phyloP scores from a whole-genome alignment of 1,140 invertebrate genomes.

The Adelges cooleyi region DNA sequence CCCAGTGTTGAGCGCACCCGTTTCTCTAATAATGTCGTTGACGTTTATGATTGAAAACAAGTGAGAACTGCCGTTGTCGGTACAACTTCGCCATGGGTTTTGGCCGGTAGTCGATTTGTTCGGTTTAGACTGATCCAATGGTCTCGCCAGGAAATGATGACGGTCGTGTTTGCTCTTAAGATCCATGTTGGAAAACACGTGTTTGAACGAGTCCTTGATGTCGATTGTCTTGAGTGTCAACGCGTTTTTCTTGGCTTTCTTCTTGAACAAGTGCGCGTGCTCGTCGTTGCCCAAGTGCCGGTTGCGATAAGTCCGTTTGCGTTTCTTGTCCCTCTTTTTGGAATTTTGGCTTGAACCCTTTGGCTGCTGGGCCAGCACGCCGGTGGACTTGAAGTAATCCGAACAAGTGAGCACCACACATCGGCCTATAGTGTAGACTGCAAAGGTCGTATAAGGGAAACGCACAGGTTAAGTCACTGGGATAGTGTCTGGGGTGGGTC shows the following conservation, averaged over 20 bases:
- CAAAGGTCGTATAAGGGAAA: too few species aligned
- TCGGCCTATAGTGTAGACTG: constrained; percentile 6
- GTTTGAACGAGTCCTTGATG: not conserved
- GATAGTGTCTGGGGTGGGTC: too few species aligned
- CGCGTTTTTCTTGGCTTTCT: not conserved
- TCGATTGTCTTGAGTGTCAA: not conserved
- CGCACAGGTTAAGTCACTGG: too few species aligned
- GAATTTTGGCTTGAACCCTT: too few species aligned
- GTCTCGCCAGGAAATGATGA: not conserved
- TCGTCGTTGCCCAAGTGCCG: too few species aligned
- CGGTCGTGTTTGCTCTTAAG: not conserved
- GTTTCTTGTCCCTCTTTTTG: not conserved
- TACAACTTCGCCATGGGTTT: not conserved
- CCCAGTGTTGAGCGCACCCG: too few species aligned
- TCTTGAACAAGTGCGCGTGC: not conserved
- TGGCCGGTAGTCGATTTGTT: not conserved
- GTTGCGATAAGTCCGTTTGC: not conserved
- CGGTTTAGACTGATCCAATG: not conserved
- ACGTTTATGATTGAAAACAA: not conserved
- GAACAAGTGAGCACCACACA: constrained; percentile 6
- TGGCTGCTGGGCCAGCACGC: not conserved
- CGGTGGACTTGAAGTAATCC: constrained; percentile 13
- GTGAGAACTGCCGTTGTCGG: not conserved
- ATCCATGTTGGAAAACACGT: not conserved
- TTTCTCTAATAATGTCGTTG: constrained; percentile 16